Conservation (phyloP, 2,888 invertebrate genomes). For the Plebejus argus region DNA sequence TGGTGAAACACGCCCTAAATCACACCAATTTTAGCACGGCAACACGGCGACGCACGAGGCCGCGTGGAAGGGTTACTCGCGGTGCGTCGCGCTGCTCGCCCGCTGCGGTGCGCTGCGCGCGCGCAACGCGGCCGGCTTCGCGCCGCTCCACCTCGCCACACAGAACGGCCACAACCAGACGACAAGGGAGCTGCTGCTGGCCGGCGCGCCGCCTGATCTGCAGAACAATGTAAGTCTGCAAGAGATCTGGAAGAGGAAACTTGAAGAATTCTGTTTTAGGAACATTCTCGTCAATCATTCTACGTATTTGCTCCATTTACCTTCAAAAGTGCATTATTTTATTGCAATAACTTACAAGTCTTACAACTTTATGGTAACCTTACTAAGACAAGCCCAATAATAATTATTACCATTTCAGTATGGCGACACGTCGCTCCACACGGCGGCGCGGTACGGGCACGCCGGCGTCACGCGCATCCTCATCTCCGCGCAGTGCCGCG, state of each 20-base stretch:
- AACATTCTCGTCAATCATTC: too few species aligned
- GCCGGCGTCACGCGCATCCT: conserved; percentile 97
- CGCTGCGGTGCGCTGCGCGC: conserved; percentile 82
- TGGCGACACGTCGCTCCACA: conserved; percentile 96
- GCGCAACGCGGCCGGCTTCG: conserved; percentile 93
- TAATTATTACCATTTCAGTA: conserved; percentile 86
- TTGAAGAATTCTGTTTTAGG: too few species aligned
- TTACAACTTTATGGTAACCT: background rate
- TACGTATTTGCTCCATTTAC: too few species aligned
- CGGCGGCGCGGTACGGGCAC: conserved; percentile 97
- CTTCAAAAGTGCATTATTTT: too few species aligned
- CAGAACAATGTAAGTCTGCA: conserved; percentile 90
- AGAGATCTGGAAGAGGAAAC: background rate
- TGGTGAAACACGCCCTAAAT: too few species aligned
- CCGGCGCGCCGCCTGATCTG: conserved; percentile 92
- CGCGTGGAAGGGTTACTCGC: conserved; percentile 96
- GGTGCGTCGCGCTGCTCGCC: conserved; percentile 88
- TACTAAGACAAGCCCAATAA: background rate
- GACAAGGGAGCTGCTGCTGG: conserved; percentile 91
- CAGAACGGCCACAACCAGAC: conserved; percentile 99
- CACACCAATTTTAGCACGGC: conserved; percentile 84
- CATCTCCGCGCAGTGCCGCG: conserved; percentile 92
- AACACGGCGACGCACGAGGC: conserved; percentile 97
- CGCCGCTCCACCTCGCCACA: conserved; percentile 95
- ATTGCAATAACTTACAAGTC: too few species aligned